Conservation (phyloP, 2,888 invertebrate genomes). For the Serrognathus titanus region DNA sequence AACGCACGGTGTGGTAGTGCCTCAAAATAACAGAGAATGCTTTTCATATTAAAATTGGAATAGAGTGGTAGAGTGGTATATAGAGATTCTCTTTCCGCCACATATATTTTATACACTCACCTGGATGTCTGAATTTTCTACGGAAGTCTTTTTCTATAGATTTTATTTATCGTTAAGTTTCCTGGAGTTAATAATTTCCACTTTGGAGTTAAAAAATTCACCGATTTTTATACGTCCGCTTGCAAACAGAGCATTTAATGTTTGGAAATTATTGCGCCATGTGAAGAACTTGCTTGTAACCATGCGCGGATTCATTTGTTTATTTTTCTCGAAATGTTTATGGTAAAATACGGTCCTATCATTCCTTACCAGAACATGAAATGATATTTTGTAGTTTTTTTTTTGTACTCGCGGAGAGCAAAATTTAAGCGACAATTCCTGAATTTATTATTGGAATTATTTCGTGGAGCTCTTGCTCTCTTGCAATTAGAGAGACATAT, state of each 20-base stretch:
- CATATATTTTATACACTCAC: background rate
- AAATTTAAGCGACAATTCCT: background rate
- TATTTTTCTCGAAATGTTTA: slow-evolving; percentile 45
- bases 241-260: background rate
- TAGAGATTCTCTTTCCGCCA: too few relatives aligned
- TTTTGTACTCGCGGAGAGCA: slow-evolving; percentile 2
- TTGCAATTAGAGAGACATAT: background rate
- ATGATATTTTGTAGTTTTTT: slow-evolving; percentile 1
- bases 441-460: background rate
- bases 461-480: background rate
- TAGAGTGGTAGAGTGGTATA: too few relatives aligned
- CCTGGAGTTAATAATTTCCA: background rate
- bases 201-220: too few relatives aligned
- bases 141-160: slow-evolving; percentile 13
- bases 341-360: slow-evolving; percentile 62
- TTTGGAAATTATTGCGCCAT: background rate
- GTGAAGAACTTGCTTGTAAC: slow-evolving; percentile 28
- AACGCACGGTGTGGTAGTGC: slow-evolving; percentile 25
- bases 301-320: slow-evolving; percentile 32
- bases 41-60: background rate
- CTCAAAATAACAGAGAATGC: slow-evolving; percentile 7
- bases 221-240: too few relatives aligned
- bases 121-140: slow-evolving; percentile 27
- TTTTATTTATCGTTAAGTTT: slow-evolving; percentile 8
- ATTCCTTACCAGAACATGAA: slow-evolving; percentile 57